Percentiles rank a stretch among this genome's conserved stretches.
These are phyloP conservation scores for Urocitellus parryii DNA, from an alignment of 2,113 vertebrate genomes.

Conservation along the genomic window DNA sequence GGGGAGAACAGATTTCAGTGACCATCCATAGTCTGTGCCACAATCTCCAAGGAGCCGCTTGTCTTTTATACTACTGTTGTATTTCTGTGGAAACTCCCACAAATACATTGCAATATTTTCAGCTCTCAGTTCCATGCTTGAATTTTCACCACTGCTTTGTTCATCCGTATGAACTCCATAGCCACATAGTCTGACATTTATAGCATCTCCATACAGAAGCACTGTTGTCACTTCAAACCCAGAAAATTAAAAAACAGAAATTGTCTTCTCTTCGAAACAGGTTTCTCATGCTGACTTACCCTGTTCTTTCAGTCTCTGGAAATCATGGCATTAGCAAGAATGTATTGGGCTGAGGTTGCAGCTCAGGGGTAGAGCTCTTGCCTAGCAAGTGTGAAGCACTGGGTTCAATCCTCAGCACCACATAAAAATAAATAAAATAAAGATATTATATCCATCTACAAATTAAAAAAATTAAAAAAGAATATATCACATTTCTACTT, in stretches of 20 bases:
- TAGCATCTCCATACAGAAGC: background rate
- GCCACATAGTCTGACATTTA: background rate
- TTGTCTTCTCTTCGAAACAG: background rate
- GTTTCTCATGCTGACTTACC: background rate
- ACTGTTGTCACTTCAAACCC: background rate
- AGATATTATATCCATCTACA: no score
- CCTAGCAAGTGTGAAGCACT: no score
- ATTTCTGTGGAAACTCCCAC: background rate
- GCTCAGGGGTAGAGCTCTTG: no score
- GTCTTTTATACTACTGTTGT: background rate
- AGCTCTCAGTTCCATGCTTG: background rate
- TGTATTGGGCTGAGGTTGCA: no score
- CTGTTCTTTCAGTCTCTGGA: no score
- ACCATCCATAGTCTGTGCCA: no score
- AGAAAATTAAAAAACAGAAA: background rate
- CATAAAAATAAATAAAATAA: no score
- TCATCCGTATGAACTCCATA: background rate
- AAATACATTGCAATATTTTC: background rate
- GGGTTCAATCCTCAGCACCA: no score
- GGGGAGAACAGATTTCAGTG: background rate
- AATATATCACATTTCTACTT: no score
- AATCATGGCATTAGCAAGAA: background rate
- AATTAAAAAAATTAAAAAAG: no score
- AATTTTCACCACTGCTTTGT: background rate
- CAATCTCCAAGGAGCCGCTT: background rate